A percentile compares a stretch with the other conserved stretches of the same genome.
phyloP scores from a whole-genome alignment of 2,888 invertebrate genomes.

The Zhuqinia jingwanae region DNA sequence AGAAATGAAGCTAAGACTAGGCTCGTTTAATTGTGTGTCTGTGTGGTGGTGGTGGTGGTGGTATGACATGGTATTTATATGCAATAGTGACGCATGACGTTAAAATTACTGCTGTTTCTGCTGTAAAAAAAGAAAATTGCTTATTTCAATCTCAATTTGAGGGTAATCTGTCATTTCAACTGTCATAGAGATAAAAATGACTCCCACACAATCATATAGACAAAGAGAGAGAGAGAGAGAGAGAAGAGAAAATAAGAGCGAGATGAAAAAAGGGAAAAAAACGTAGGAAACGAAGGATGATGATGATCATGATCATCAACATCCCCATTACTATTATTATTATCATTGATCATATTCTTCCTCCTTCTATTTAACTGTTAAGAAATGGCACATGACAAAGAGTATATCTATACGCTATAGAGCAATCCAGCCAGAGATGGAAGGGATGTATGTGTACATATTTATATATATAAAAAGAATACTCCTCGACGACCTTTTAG shows the following conservation, averaged over 20 bases:
- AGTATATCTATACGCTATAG: too few relatives aligned
- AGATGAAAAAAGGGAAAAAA: too few relatives aligned
- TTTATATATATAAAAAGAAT: neutral
- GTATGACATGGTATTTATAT: neutral
- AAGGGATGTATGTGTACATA: neutral
- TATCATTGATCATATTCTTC: slow-evolving; percentile 47
- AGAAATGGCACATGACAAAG: too few relatives aligned
- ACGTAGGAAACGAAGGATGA: too few relatives aligned
- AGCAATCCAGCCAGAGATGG: neutral
- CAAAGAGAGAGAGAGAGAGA: neutral
- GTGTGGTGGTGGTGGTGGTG: neutral
- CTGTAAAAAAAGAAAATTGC: slow-evolving; percentile 5
- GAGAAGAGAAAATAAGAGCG: too few relatives aligned
- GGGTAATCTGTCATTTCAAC: slow-evolving; percentile 59
- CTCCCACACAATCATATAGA: slow-evolving; percentile 37
- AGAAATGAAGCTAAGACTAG: too few relatives aligned
- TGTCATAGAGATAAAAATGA: slow-evolving; percentile 45
- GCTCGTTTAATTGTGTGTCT: neutral
- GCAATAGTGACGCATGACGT: too few relatives aligned
- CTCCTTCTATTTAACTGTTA: neutral
- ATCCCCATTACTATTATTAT: neutral
- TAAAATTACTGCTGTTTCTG: neutral
- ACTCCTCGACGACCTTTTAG: neutral
- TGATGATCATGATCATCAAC: slow-evolving; percentile 6
- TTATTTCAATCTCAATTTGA: slow-evolving; percentile 47